Base-by-base conservation (phyloP, 1,140 invertebrate species). In the Drosophila teissieri region DNA sequence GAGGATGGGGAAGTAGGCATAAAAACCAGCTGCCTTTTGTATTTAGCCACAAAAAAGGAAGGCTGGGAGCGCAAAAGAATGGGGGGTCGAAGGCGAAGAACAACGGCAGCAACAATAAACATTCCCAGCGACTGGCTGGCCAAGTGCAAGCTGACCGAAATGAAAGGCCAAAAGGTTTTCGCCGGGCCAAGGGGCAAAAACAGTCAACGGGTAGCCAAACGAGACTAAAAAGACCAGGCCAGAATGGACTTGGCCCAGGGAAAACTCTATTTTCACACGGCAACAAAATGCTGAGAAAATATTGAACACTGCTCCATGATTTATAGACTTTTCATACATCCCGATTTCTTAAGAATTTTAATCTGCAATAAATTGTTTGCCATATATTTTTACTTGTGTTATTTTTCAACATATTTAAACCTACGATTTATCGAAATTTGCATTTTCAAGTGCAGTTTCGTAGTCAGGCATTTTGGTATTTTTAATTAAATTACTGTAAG, bases 1-100 rank as follows among this genome's bases (percentile, higher is more conserved):
- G n/a, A n/a, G 27, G 5, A 15, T 17, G 12, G 12, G 14, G 57
- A n/a, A 40, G 52, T 75, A 77, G 73, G 73, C 73, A 75, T 68
- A 83, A 89, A 86, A 88, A 88, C 79, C 72, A 88, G 84, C 83
- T 82, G 83, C 83, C 83, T 88, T 75, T 88, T 88, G 83, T 88
- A 88, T 88, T 89, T 88, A 88, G 84, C 79, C 83, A 80, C 83
- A 83, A 78, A 76, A 68, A 76, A 52, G 48, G 27, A 76, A 36
- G 48, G 27, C 64, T 56, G 44, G 69, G 2, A 31, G 14, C 14
- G 37, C 4, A 39, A 39, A 14, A 39, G 14, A 14, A 39, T 4
- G 37, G 15, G 17, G 48, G 27, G 39, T 19, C 36, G 49, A 36
- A 56, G 57, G 58, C 31, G 34, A 22, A 44, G 17, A 36, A 48